Conservation (phyloP, 2,888 invertebrate species). For the Ctena decussata region DNA sequence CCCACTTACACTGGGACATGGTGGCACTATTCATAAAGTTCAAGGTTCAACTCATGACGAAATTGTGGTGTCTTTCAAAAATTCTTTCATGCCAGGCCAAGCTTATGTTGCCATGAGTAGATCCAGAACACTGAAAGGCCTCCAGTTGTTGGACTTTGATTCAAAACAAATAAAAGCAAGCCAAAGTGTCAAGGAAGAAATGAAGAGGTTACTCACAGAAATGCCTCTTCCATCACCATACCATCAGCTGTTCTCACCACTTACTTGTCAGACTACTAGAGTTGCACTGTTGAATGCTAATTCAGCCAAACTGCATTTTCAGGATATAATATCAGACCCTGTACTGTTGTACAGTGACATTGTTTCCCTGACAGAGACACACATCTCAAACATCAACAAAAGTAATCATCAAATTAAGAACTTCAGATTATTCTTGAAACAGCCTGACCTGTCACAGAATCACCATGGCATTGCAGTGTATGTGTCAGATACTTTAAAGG, state of each 20-base stretch:
- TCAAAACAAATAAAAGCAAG: background rate
- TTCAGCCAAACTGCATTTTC: conserved; percentile 30
- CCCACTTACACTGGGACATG: conserved; percentile 25
- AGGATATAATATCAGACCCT: conserved; percentile 20
- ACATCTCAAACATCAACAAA: conserved; percentile 9
- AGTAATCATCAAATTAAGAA: background rate
- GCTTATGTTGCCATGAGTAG: conserved; percentile 66
- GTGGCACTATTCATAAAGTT: conserved; percentile 60
- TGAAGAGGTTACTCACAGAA: background rate
- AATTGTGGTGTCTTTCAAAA: conserved; percentile 55
- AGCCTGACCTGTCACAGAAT: background rate
- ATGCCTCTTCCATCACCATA: conserved; percentile 28
- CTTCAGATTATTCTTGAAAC: background rate
- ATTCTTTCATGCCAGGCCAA: conserved; percentile 47
- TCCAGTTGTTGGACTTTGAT: conserved; percentile 28
- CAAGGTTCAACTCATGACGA: conserved; percentile 55
- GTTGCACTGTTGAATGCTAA: conserved; percentile 33
- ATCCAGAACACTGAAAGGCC: conserved; percentile 45
- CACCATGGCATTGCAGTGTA: conserved; percentile 30
- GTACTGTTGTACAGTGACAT: conserved; percentile 18
- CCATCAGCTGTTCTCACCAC: conserved; percentile 6
- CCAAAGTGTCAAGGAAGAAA: background rate
- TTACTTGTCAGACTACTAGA: conserved; percentile 14
- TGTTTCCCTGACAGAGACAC: conserved; percentile 26
- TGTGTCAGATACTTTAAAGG: conserved; percentile 3